Evolutionary conservation across 2,113 vertebrate genomes (phyloP).

Genomic region (Pachyramphus minor): DNA sequence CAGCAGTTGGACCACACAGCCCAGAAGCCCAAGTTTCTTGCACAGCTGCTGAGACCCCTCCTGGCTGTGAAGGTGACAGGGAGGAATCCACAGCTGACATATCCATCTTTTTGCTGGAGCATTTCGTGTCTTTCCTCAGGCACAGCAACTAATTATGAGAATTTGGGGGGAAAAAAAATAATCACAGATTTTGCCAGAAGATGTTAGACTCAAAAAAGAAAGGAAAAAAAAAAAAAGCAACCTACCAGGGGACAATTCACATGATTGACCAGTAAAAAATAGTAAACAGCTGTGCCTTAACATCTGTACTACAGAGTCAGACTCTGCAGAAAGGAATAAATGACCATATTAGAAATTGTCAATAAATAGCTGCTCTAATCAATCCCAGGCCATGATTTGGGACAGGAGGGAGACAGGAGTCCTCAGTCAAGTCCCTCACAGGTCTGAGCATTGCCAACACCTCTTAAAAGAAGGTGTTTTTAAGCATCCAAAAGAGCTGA

Average conservation of each 20-base stretch:
- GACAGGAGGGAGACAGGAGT: not conserved
- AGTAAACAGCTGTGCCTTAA: conserved; percentile 63
- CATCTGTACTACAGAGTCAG: conserved; percentile 20
- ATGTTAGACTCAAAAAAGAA: not conserved
- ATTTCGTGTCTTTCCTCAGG: conserved; percentile 44
- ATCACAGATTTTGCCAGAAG: conserved; percentile 45
- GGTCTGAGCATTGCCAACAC: not conserved
- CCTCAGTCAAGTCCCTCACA: not conserved
- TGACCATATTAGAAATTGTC: not conserved
- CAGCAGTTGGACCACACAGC: not conserved
- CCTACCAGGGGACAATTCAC: conserved; percentile 50
- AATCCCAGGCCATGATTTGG: not conserved
- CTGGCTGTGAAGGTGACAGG: not conserved
- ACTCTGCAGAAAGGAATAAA: not conserved
- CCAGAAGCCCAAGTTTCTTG: not conserved
- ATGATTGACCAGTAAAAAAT: conserved; percentile 18
- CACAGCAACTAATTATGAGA: conserved; percentile 53
- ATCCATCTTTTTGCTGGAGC: not conserved
- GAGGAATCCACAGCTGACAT: conserved; percentile 57
- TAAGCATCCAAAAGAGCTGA: not conserved
- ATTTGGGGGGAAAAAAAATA: not conserved
- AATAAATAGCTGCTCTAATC: not conserved
- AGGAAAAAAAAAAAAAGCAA: not conserved
- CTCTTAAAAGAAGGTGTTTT: not conserved
- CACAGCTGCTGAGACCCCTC: conserved; percentile 35